Evolutionary conservation across 1,140 invertebrate genomes (phyloP).

Genomic region (Doryteuthis pealeii): DNA sequence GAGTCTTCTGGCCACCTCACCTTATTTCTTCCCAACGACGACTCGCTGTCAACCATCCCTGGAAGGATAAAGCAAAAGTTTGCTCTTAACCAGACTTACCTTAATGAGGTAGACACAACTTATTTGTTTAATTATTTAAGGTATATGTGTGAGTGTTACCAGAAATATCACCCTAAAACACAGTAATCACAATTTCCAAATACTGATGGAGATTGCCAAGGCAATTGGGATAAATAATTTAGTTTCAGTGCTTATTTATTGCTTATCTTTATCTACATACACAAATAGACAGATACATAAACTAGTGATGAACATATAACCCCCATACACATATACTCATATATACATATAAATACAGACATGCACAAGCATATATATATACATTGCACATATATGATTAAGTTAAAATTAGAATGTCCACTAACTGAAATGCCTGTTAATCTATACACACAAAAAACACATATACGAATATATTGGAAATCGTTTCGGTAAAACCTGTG

Average conservation of each 20-base stretch:
- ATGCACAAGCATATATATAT: not conserved
- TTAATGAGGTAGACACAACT: slow-evolving; percentile 22
- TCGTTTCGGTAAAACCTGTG: too few relatives aligned
- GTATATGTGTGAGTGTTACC: too few relatives aligned
- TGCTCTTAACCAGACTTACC: not conserved
- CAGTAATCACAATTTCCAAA: too few relatives aligned
- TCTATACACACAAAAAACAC: too few relatives aligned
- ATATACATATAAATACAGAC: not conserved
- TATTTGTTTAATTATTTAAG: not conserved
- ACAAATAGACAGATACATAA: not conserved
- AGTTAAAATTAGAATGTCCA: not conserved
- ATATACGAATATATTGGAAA: too few relatives aligned
- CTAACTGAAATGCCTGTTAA: too few relatives aligned
- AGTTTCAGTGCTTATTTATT: too few relatives aligned
- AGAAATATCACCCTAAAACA: too few relatives aligned
- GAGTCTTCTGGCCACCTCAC: slow-evolving; percentile 24
- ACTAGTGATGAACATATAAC: not conserved
- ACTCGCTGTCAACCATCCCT: slow-evolving; percentile 13
- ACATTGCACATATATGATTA: not conserved
- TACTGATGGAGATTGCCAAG: too few relatives aligned
- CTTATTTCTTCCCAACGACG: slow-evolving; percentile 35
- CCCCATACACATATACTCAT: not conserved
- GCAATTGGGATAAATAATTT: too few relatives aligned
- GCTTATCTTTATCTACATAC: not conserved
- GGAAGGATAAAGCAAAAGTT: not conserved